Percentiles rank a stretch among this genome's conserved stretches.
These are phyloP conservation scores for Dendrocincla fuliginosa DNA, from an alignment of 2,797 vertebrate genomes.

Conservation along the genomic window DNA sequence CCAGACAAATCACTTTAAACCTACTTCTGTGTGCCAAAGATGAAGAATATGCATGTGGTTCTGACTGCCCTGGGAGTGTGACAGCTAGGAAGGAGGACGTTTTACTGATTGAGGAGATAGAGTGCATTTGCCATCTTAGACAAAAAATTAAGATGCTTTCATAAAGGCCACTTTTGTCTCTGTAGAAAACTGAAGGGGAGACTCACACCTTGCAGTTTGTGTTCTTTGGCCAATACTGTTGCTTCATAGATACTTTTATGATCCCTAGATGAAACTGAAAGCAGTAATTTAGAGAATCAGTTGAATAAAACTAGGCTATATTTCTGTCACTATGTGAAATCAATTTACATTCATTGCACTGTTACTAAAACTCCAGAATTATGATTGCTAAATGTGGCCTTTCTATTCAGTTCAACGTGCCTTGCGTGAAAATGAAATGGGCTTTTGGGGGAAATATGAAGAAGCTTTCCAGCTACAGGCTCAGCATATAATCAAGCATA, in stretches of 20 bases:
- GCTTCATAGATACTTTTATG: not conserved
- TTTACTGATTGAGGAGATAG: not conserved
- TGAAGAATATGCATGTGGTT: rapidly evolving
- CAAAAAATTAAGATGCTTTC: not conserved
- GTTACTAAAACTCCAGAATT: not conserved
- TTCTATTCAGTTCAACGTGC: not conserved
- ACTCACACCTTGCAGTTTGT: not conserved
- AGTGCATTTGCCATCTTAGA: not conserved
- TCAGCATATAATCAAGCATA: not conserved
- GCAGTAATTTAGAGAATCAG: not conserved
- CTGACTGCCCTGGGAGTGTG: not conserved
- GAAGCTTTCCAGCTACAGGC: not conserved
- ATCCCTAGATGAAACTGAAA: not conserved
- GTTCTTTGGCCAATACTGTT: not conserved
- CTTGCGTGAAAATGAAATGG: not conserved
- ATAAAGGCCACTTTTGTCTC: not conserved
- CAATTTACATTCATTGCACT: not conserved
- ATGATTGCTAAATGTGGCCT: not conserved
- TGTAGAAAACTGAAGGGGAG: not conserved
- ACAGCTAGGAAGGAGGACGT: not conserved
- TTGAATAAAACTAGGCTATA: not conserved
- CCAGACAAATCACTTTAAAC: not conserved
- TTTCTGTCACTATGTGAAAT: not conserved
- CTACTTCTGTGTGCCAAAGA: not conserved
- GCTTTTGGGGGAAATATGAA: not conserved